These are phyloP conservation scores for Microcebus jonahi DNA, from an alignment of 2,113 vertebrate species.

Conservation along the genomic window DNA sequence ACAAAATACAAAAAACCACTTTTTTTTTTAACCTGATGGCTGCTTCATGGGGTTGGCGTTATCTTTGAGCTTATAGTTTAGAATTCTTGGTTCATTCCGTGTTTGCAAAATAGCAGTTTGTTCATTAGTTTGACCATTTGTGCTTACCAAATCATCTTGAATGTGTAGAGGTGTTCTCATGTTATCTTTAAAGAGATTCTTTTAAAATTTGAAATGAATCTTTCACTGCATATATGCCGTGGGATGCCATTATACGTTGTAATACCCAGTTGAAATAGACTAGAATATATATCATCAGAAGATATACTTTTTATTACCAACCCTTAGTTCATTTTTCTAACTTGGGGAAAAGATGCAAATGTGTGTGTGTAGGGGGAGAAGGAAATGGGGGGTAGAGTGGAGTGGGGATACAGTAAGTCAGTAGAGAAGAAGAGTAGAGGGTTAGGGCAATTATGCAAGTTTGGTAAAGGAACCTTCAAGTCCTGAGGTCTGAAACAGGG, in stretches of 20 bases:
- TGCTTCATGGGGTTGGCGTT: not conserved
- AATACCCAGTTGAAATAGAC: not conserved
- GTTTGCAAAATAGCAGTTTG: constrained; percentile 22
- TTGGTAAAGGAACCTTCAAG: not conserved
- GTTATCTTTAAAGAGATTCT: not conserved
- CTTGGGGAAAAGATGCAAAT: not conserved
- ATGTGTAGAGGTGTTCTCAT: not conserved
- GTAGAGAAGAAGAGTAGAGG: not conserved
- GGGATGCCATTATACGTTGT: not conserved
- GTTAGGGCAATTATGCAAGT: not conserved
- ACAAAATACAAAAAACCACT: too few relatives aligned
- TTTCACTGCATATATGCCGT: not conserved
- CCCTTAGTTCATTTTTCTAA: not conserved
- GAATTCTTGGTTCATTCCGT: not conserved
- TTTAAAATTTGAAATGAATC: constrained; percentile 37
- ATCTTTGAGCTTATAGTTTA: not conserved
- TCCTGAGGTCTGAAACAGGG: not conserved
- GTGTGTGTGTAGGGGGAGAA: not conserved
- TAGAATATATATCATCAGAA: not conserved
- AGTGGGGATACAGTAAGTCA: not conserved
- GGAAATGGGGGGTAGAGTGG: not conserved
- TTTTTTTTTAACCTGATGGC: not conserved
- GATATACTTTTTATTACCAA: not conserved
- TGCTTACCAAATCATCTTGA: constrained; percentile 8
- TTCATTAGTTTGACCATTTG: not conserved